Conservation (phyloP, 30 jellyfish, hydroid and myxozoan genomes). For the Cassiopea xamachana region DNA sequence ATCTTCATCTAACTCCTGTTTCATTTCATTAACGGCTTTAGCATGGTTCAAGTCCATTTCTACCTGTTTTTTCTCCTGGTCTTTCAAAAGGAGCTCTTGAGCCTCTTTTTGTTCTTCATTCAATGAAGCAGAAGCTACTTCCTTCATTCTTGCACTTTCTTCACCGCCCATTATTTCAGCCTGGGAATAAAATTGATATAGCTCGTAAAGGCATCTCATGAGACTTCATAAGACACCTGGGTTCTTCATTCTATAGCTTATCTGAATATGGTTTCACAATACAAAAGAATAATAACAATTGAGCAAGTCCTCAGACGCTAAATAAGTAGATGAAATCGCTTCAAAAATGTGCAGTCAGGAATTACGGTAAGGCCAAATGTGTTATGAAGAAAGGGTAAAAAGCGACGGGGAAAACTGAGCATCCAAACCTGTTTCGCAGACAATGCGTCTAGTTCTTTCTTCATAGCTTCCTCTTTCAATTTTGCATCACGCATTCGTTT, state of each 20-base stretch:
- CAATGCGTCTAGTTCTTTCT: slow-evolving; percentile 67
- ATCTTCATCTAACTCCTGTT: slow-evolving; percentile 69
- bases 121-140: slow-evolving; percentile 41
- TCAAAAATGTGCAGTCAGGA: too few species aligned
- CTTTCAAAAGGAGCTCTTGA: slow-evolving; percentile 56
- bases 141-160: slow-evolving; percentile 54
- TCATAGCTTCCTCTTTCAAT: slow-evolving; percentile 82
- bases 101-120: slow-evolving; percentile 62
- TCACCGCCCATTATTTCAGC: slow-evolving; percentile 78
- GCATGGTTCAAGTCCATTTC: slow-evolving; percentile 68
- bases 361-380: too few species aligned
- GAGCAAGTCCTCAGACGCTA: too few species aligned
- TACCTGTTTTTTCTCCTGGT: slow-evolving; percentile 78
- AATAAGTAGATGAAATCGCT: too few species aligned
- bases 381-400: too few species aligned
- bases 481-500: slow-evolving; percentile 80
- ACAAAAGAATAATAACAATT: too few species aligned
- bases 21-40: slow-evolving; percentile 60
- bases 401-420: background rate
- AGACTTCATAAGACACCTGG: background rate
- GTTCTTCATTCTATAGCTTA: too few species aligned
- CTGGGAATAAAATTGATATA: background rate
- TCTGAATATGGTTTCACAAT: too few species aligned
- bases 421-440: slow-evolving; percentile 62
- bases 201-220: background rate